Base-by-base conservation (phyloP, 2,888 invertebrate species). In the Steromphala cineraria region DNA sequence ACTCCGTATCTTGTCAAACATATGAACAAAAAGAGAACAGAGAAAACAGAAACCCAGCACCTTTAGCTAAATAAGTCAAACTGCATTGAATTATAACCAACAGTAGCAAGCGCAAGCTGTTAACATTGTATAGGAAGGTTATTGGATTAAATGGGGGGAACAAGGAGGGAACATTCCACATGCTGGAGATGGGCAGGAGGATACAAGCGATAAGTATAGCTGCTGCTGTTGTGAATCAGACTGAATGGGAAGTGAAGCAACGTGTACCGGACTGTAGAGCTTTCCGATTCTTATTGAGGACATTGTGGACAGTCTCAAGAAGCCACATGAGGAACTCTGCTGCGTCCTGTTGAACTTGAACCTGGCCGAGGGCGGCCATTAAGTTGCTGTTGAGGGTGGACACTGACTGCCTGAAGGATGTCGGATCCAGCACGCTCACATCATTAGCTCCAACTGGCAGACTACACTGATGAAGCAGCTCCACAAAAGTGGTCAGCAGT, bases 241-340 rank as follows among this genome's bases (percentile, higher is more conserved):
- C 13, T 85, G 80, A 17, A 86, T 46, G 46, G 46, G 46, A 46
- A 46, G 46, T 46, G 46, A 46, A 56, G 40, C 78, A 28, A 62
- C 31, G 52, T 40, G 78, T 80, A 87, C 84, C 85, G 81, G 80
- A 79, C 13, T 85, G 80, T 13, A 86, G 79, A 53, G 83, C 84
- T 67, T 84, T 83, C 62, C 84, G 83, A 52, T 88, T 89, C 83
- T 89, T 89, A 84, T 92, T 92, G 19, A 92, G 87, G 7, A 89
- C 86, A 36, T 79, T 85, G 75, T 91, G 92, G 46, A 92, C 79
- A 7, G 86, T 85, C 53, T 90, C 89, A 75, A 92, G 85, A 36
- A 92, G 82, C 92, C 92, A 92, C 90, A 90, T 91, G 55, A 91
- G 88, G 82, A 92, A 92, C 84, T 93, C 92, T 36, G 90, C 91